phyloP scores from a whole-genome alignment of 2,888 invertebrate species.

The Mythimna pallens region DNA sequence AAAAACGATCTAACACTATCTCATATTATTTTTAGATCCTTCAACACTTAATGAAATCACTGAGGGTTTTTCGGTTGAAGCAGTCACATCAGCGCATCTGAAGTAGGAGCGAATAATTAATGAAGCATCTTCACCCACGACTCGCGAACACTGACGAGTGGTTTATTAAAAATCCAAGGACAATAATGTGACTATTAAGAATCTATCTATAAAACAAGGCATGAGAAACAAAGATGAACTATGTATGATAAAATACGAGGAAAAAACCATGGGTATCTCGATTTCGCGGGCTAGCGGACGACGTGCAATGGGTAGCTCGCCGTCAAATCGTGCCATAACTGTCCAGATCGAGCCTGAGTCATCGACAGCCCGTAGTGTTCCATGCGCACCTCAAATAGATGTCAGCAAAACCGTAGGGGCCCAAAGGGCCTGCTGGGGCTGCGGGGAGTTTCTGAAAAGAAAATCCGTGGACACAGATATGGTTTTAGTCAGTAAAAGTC shows the following conservation, averaged over 20 bases:
- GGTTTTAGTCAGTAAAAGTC: no score
- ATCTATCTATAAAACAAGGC: neutral
- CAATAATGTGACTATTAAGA: constrained; percentile 24
- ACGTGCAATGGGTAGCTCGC: no score
- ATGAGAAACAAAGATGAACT: neutral
- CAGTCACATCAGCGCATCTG: constrained; percentile 54
- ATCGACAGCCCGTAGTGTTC: no score
- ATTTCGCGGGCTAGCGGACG: no score
- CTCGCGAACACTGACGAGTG: constrained; percentile 8
- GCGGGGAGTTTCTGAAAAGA: no score
- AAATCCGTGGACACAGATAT: no score
- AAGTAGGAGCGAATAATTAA: constrained; percentile 60
- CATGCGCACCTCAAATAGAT: no score
- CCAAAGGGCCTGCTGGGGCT: no score
- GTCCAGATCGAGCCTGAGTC: no score
- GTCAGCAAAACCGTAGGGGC: no score
- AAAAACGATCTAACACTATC: constrained; percentile 2
- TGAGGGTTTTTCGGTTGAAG: constrained; percentile 20
- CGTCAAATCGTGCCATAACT: no score
- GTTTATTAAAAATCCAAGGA: constrained; percentile 32
- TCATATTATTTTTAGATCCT: constrained; percentile 25
- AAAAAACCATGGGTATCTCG: no score
- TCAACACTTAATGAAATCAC: constrained; percentile 15
- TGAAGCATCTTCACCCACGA: constrained; percentile 44
- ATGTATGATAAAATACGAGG: neutral